phyloP scores from a whole-genome alignment of 1,140 invertebrate genomes.

The Bombus sibiricus region DNA sequence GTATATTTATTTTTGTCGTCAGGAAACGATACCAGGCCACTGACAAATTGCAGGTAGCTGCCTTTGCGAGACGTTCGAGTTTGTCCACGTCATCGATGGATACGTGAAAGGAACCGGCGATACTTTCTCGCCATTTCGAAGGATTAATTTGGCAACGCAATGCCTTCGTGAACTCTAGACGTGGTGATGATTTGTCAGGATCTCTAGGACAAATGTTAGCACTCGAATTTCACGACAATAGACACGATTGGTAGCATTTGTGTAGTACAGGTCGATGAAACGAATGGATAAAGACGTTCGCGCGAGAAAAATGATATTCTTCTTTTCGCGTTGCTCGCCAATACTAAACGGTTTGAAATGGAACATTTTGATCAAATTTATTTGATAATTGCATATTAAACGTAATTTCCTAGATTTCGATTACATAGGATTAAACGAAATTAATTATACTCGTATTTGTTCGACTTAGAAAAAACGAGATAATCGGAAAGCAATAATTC shows the following conservation, averaged over 20 bases:
- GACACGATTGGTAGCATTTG: background rate
- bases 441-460: background rate
- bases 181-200: background rate
- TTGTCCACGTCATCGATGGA: constrained; percentile 55
- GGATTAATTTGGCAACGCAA: constrained; percentile 48
- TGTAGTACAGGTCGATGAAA: background rate
- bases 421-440: background rate
- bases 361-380: background rate
- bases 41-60: constrained; percentile 58
- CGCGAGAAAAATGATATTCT: background rate
- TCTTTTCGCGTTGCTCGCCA: no score
- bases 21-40: constrained; percentile 43
- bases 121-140: constrained; percentile 14
- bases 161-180: background rate
- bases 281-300: background rate
- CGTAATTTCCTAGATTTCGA: background rate
- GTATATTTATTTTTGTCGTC: constrained; percentile 35
- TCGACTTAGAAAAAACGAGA: no score
- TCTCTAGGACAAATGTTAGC: background rate
- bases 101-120: constrained; percentile 41
- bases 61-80: constrained; percentile 45
- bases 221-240: background rate
- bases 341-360: no score
- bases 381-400: background rate
- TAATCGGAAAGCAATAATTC: background rate